phyloP scores from a whole-genome alignment of 1,140 invertebrate genomes.

The Danaus melanippus region DNA sequence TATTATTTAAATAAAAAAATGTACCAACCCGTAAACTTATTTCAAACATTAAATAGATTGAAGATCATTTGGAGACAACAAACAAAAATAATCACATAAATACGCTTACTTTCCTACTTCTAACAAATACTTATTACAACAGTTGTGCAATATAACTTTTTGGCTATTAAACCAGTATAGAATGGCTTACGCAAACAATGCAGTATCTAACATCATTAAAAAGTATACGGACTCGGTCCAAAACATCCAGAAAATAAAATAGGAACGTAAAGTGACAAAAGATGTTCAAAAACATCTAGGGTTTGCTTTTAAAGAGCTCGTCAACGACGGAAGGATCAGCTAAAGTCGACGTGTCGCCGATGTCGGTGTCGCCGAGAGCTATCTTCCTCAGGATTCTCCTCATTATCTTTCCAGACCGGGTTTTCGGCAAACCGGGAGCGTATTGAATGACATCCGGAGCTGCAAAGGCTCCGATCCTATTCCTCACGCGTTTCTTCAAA shows the following conservation, averaged over 20 bases:
- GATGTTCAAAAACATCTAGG: conserved; percentile 30
- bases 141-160: too few species aligned
- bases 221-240: conserved; percentile 11
- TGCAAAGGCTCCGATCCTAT: conserved; percentile 96
- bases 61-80: too few species aligned
- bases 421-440: conserved; percentile 95
- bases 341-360: conserved; percentile 94
- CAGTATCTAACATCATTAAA: conserved; percentile 3
- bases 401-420: conserved; percentile 98
- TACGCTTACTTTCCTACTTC: too few species aligned
- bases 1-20: too few species aligned
- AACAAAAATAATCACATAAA: too few species aligned
- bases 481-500: conserved; percentile 88
- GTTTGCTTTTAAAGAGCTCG: conserved; percentile 81
- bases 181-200: conserved; percentile 1
- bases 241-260: conserved; percentile 14
- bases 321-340: conserved; percentile 91
- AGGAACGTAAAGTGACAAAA: conserved; percentile 6
- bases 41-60: too few species aligned
- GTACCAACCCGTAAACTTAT: too few species aligned
- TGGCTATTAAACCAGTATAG: too few species aligned
- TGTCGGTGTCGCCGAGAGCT: conserved; percentile 87
- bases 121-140: too few species aligned
- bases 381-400: conserved; percentile 94
- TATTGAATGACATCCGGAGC: conserved; percentile 95